A percentile compares a stretch with the other conserved stretches of the same genome.
These are phyloP conservation scores for Brachyistius frenatus DNA, from an alignment of 2,113 vertebrate species.

Conservation along the genomic window DNA sequence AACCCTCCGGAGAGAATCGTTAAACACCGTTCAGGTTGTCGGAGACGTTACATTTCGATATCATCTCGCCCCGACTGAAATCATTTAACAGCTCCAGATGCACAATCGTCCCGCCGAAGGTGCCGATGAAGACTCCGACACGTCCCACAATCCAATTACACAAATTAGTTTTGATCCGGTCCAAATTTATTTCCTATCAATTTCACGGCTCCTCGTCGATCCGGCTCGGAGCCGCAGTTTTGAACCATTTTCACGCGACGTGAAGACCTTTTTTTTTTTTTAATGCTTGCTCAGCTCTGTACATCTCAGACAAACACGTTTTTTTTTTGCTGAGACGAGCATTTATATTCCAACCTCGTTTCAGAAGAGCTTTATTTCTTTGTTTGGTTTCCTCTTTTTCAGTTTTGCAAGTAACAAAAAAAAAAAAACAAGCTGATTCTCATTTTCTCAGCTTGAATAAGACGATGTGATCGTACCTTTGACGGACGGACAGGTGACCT, in stretches of 20 bases:
- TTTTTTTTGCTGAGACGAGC: too few species aligned
- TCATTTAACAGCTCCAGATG: constrained; percentile 20
- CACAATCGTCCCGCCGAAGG: constrained; percentile 28
- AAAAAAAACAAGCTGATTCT: too few species aligned
- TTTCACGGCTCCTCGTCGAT: constrained; percentile 6
- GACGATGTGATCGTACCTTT: too few species aligned
- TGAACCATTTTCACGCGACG: neutral
- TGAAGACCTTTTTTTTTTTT: too few species aligned
- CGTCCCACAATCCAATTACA: constrained; percentile 54
- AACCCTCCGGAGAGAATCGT: neutral
- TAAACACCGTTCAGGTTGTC: constrained; percentile 1
- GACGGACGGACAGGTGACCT: too few species aligned
- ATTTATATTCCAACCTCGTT: too few species aligned
- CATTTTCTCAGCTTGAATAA: too few species aligned
- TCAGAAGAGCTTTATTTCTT: too few species aligned
- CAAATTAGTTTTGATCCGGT: constrained; percentile 40
- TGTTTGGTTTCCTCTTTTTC: too few species aligned
- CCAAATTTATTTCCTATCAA: constrained; percentile 25
- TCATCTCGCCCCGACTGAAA: constrained; percentile 17
- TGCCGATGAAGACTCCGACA: constrained; percentile 46
- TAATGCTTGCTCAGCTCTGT: too few species aligned
- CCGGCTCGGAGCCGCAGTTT: neutral
- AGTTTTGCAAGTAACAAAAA: too few species aligned
- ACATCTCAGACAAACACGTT: too few species aligned
- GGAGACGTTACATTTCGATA: constrained; percentile 13